A percentile compares a stretch with the other conserved stretches of the same genome.
phyloP scores from a whole-genome alignment of 2,888 invertebrate species.

The Erpobdella octoculata region DNA sequence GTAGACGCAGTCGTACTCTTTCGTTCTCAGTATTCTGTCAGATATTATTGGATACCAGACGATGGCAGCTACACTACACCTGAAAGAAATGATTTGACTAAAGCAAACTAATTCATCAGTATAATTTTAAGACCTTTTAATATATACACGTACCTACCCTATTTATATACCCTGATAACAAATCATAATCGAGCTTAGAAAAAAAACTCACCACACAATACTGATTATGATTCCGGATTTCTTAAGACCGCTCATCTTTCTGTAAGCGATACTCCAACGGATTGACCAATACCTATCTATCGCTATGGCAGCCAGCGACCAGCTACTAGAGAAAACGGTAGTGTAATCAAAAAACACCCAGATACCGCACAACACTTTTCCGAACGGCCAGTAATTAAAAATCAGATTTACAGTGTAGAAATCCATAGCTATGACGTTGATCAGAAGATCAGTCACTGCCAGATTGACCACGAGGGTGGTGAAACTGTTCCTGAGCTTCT shows the following conservation, averaged over 20 bases:
- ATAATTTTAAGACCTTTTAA: not conserved
- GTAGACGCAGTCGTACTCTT: conserved; percentile 42
- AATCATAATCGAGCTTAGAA: not conserved
- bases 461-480: conserved; percentile 44
- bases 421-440: conserved; percentile 48
- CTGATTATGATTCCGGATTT: conserved; percentile 38
- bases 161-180: not conserved
- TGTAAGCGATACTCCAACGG: conserved; percentile 40
- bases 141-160: no score
- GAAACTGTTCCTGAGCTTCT: conserved; percentile 46
- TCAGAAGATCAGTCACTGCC: conserved; percentile 44
- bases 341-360: conserved; percentile 52
- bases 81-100: conserved; percentile 32
- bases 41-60: conserved; percentile 45
- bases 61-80: conserved; percentile 40
- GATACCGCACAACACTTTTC: conserved; percentile 45
- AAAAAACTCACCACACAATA: conserved; percentile 41
- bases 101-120: not conserved
- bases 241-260: conserved; percentile 40
- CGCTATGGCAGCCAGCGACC: conserved; percentile 48
- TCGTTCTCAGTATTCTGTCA: conserved; percentile 41
- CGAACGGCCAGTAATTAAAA: conserved; percentile 49
- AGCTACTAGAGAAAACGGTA: conserved; percentile 51
- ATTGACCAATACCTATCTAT: conserved; percentile 46
- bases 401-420: conserved; percentile 46